phyloP scores from a whole-genome alignment of 1,140 invertebrate genomes.

The Luehdorfia chinensis region DNA sequence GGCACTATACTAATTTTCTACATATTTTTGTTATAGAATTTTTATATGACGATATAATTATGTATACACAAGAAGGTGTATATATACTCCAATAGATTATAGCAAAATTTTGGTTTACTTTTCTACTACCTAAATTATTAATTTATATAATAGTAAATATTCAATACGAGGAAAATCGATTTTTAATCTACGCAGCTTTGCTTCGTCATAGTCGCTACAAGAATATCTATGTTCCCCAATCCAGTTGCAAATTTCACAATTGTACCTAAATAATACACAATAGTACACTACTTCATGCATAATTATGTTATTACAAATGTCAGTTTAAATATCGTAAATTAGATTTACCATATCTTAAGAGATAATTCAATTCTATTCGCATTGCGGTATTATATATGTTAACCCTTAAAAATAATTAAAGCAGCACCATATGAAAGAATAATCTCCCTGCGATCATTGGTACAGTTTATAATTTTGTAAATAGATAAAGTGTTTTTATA shows the following conservation, averaged over 20 bases:
- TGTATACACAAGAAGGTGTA: too few species aligned
- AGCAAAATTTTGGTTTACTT: too few species aligned
- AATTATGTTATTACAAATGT: slow-evolving; percentile 12
- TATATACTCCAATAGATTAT: too few species aligned
- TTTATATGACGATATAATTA: too few species aligned
- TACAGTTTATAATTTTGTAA: slow-evolving; percentile 25
- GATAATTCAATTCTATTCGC: slow-evolving; percentile 50
- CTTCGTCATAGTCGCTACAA: slow-evolving; percentile 24
- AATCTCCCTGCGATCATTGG: slow-evolving; percentile 33
- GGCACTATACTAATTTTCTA: too few species aligned
- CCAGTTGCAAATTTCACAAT: slow-evolving; percentile 26
- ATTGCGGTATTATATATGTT: slow-evolving; percentile 36
- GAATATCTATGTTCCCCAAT: slow-evolving; percentile 45
- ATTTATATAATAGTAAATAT: too few species aligned
- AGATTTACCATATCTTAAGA: too few species aligned
- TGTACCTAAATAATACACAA: slow-evolving; percentile 15
- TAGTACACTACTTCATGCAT: neutral
- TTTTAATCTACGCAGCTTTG: slow-evolving; percentile 8
- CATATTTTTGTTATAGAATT: too few species aligned
- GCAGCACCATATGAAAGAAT: slow-evolving; percentile 35
- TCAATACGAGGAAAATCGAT: neutral
- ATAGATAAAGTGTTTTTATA: slow-evolving; percentile 25
- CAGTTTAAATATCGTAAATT: neutral
- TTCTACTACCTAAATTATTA: too few species aligned
- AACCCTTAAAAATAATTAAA: slow-evolving; percentile 31